These are phyloP conservation scores for Coregonus ussuriensis DNA, from an alignment of 2,797 vertebrate species.

Conservation along the genomic window DNA sequence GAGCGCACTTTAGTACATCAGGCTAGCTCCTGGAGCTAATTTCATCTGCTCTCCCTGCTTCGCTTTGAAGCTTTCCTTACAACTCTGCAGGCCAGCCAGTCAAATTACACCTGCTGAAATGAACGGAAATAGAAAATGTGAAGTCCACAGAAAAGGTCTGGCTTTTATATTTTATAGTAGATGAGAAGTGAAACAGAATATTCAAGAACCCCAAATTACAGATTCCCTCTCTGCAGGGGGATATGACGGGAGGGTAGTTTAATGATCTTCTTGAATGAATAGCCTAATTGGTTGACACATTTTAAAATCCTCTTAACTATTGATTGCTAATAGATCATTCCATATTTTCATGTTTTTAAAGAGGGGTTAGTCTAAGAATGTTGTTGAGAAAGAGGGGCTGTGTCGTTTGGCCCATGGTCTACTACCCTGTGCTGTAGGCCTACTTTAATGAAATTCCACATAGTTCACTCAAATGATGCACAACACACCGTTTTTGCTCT, in stretches of 20 bases:
- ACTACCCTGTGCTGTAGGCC: too few species aligned
- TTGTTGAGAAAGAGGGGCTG: background rate
- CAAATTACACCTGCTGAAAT: conserved; percentile 45
- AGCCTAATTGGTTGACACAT: background rate
- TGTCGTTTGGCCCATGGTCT: too few species aligned
- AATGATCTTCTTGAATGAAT: background rate
- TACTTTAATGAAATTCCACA: too few species aligned
- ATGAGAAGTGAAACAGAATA: conserved; percentile 48
- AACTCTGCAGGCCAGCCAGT: conserved; percentile 30
- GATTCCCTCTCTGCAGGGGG: background rate
- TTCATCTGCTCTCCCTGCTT: conserved; percentile 25
- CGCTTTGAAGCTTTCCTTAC: conserved; percentile 39
- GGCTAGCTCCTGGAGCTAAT: conserved; percentile 25
- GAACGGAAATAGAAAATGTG: conserved; percentile 32
- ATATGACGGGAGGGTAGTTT: background rate
- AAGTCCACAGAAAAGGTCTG: conserved; percentile 34
- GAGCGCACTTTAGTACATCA: conserved; percentile 23
- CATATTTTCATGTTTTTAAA: background rate
- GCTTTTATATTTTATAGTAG: conserved; percentile 42
- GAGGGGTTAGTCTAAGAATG: background rate
- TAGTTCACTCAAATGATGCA: too few species aligned
- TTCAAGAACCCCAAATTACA: conserved; percentile 23
- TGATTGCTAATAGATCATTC: background rate
- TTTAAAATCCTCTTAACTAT: background rate
- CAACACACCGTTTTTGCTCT: background rate